phyloP scores from a whole-genome alignment of 2,113 vertebrate genomes.

The Sturnus vulgaris region DNA sequence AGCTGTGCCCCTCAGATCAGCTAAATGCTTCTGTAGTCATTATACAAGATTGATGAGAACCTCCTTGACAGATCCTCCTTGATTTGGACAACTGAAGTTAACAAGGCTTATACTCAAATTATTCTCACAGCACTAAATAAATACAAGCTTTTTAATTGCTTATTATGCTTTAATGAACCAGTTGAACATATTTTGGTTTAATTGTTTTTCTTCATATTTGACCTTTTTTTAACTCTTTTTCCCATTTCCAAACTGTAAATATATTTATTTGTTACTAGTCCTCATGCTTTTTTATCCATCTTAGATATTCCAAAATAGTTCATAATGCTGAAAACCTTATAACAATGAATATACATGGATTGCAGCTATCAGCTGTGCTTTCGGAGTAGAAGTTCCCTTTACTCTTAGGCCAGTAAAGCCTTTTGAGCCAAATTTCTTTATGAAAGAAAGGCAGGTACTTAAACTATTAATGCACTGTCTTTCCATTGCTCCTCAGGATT shows the following conservation, averaged over 20 bases:
- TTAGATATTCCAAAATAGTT: background rate
- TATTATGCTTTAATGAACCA: background rate
- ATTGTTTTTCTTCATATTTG: background rate
- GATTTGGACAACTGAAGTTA: conserved; percentile 40
- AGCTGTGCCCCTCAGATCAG: conserved; percentile 59
- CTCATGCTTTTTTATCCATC: background rate
- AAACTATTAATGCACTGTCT: background rate
- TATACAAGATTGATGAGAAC: conserved; percentile 49
- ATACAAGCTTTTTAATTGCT: background rate
- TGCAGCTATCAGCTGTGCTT: background rate
- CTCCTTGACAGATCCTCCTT: conserved; percentile 53
- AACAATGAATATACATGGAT: background rate
- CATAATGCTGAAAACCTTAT: background rate
- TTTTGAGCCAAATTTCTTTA: background rate
- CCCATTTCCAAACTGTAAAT: background rate
- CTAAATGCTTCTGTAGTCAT: conserved; percentile 46
- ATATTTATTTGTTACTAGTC: background rate
- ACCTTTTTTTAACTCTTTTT: background rate
- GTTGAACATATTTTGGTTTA: background rate
- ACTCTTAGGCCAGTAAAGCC: background rate
- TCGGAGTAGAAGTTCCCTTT: background rate
- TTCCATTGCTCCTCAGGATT: background rate
- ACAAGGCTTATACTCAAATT: background rate
- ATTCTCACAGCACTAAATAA: background rate
- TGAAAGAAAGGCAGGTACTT: background rate